Percentiles rank a stretch among this genome's conserved stretches.
phyloP scores from a whole-genome alignment of 2,797 vertebrate species.

The Dermochelys coriacea region DNA sequence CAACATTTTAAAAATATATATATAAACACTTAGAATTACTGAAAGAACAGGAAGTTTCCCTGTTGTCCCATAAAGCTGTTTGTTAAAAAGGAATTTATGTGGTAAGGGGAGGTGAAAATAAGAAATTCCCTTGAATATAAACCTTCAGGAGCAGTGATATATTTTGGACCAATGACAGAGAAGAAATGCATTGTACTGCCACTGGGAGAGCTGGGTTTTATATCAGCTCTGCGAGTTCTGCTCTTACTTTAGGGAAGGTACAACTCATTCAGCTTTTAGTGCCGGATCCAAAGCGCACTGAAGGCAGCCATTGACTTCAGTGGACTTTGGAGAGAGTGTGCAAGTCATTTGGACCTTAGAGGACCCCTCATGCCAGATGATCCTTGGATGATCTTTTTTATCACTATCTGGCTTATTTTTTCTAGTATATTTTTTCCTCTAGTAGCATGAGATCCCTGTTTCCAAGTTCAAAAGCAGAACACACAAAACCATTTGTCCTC shows the following conservation, averaged over 20 bases:
- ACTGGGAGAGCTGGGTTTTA: not conserved
- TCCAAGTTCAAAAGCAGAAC: not conserved
- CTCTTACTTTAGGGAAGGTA: not conserved
- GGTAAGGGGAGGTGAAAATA: not conserved
- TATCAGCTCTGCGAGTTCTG: too few relatives aligned
- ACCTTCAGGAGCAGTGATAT: rapidly evolving
- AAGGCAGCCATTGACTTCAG: constrained; percentile 25
- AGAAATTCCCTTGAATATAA: not conserved
- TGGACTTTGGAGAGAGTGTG: not conserved
- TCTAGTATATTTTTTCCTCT: not conserved
- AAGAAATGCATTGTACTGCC: not conserved
- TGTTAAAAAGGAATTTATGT: not conserved
- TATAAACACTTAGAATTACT: not conserved
- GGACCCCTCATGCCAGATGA: not conserved
- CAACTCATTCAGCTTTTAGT: not conserved
- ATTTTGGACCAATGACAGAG: not conserved
- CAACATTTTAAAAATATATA: not conserved
- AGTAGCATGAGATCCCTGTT: not conserved
- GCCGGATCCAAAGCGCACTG: not conserved
- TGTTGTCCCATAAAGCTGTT: not conserved
- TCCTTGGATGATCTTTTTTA: not conserved
- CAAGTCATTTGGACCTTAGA: not conserved
- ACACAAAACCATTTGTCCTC: not conserved
- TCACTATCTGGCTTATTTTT: constrained; percentile 10
- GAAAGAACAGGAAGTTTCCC: not conserved